A percentile compares a stretch with the other conserved stretches of the same genome.
Evolutionary conservation across 2,888 invertebrate species (phyloP).

Genomic region (Laspeyria flexula): DNA sequence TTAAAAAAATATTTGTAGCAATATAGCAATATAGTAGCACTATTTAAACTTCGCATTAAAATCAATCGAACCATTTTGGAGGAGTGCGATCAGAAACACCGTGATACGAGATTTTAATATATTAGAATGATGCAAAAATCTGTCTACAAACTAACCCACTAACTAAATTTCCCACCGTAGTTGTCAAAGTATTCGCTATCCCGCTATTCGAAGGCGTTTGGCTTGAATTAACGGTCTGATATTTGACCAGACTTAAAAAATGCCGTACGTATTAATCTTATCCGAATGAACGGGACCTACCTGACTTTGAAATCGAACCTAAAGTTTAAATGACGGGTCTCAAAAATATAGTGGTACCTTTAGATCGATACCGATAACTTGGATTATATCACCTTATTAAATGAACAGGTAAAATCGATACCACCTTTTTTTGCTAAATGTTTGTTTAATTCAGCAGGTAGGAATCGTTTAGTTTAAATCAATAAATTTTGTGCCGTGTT

Average conservation of each 20-base stretch:
- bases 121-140: too few relatives aligned
- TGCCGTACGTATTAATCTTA: neutral
- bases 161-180: too few relatives aligned
- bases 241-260: neutral
- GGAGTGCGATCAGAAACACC: too few relatives aligned
- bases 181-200: too few relatives aligned
- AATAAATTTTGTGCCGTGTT: too few relatives aligned
- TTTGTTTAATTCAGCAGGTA: slow-evolving; percentile 11
- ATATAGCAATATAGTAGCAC: too few relatives aligned
- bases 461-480: neutral
- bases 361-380: slow-evolving; percentile 16
- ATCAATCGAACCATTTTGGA: too few relatives aligned
- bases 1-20: too few relatives aligned
- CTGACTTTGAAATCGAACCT: slow-evolving; percentile 4
- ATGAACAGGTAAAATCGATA: slow-evolving; percentile 9
- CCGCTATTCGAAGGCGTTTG: neutral
- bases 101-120: too few relatives aligned
- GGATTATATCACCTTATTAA: slow-evolving; percentile 7
- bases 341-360: slow-evolving; percentile 4
- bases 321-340: neutral
- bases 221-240: neutral
- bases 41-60: too few relatives aligned
- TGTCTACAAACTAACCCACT: too few relatives aligned
- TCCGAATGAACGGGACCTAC: neutral
- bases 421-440: neutral